These are phyloP conservation scores for Cygnus buccinator DNA, from an alignment of 2,113 vertebrate genomes.

Conservation along the genomic window DNA sequence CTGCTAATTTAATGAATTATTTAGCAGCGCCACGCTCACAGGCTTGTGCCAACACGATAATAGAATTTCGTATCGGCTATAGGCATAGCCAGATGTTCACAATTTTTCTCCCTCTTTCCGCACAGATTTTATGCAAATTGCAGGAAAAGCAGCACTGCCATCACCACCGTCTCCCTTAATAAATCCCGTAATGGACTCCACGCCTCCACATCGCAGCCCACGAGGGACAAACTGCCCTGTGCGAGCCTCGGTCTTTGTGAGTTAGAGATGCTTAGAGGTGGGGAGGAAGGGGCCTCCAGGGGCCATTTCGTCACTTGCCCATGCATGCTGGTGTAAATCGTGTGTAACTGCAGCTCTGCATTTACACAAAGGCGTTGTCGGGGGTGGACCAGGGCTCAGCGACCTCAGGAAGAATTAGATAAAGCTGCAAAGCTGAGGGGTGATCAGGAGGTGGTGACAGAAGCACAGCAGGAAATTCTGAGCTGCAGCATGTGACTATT, in stretches of 20 bases:
- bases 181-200: conserved; percentile 2
- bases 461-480: background rate
- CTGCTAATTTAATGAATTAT: conserved; percentile 71
- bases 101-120: conserved; percentile 45
- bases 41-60: conserved; percentile 30
- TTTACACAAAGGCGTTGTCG: background rate
- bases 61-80: conserved; percentile 34
- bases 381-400: accelerated
- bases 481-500: background rate
- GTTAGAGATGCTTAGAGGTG: background rate
- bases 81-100: conserved; percentile 65
- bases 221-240: background rate
- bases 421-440: background rate
- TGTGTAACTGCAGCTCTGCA: accelerated
- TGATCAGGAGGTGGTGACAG: conserved; percentile 34
- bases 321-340: background rate
- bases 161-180: conserved; percentile 23
- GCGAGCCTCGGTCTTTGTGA: background rate
- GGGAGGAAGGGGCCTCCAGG: background rate
- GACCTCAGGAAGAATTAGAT: conserved; percentile 27
- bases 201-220: background rate
- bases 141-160: background rate
- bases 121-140: conserved; percentile 63
- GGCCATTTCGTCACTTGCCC: background rate
- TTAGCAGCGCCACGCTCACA: conserved; percentile 27